These are phyloP conservation scores for Motacilla tschutschensis DNA, from an alignment of 2,113 vertebrate genomes.

Conservation along the genomic window DNA sequence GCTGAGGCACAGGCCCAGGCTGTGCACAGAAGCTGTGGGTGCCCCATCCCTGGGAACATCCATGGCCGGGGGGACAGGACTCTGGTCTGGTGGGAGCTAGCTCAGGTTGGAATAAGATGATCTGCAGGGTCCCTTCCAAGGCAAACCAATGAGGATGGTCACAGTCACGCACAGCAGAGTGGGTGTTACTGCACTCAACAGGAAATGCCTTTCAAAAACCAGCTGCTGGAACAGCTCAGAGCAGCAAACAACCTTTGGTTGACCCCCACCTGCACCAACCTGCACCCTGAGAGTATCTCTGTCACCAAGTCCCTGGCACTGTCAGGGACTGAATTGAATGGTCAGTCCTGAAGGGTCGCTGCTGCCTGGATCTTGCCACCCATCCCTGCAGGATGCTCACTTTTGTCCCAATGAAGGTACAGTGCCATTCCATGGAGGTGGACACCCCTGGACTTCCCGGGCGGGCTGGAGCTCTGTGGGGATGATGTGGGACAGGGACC, in stretches of 20 bases:
- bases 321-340: too few relatives aligned
- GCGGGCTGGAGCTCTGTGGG: neutral
- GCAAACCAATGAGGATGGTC: neutral
- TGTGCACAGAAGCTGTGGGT: neutral
- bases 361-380: neutral
- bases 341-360: accelerated
- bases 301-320: too few relatives aligned
- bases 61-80: too few relatives aligned
- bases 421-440: neutral
- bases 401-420: neutral
- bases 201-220: too few relatives aligned
- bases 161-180: accelerated
- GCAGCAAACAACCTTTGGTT: neutral
- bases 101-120: neutral
- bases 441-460: accelerated
- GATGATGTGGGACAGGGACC: neutral
- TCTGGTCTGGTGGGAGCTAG: neutral
- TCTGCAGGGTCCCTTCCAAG: neutral
- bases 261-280: too few relatives aligned
- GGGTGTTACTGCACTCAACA: too few relatives aligned
- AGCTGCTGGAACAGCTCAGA: too few relatives aligned
- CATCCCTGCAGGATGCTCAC: neutral
- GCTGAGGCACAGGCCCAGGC: neutral
- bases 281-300: too few relatives aligned
- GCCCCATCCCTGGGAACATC: too few relatives aligned